Conservation (phyloP, 1,140 invertebrate genomes). For the Probaryconus sp. region DNA sequence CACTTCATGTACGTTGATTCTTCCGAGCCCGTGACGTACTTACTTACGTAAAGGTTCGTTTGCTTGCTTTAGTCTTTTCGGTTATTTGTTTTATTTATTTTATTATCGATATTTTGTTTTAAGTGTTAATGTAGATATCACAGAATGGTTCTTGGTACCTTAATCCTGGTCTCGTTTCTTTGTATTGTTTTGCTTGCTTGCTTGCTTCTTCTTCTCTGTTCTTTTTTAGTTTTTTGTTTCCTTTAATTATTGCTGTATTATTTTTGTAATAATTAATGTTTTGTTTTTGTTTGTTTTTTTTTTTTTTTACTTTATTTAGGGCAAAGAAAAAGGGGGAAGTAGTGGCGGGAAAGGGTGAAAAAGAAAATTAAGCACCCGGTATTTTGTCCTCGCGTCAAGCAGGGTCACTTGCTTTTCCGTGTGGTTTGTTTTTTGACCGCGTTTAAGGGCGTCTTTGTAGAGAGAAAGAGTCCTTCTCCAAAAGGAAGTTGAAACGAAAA, state of each 20-base stretch:
- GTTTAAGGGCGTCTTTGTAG: conserved; percentile 32
- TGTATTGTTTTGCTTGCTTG: too few relatives aligned
- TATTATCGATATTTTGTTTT: conserved; percentile 66
- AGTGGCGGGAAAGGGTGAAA: conserved; percentile 53
- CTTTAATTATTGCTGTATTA: too few relatives aligned
- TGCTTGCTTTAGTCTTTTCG: conserved; percentile 74
- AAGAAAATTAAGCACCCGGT: conserved; percentile 40
- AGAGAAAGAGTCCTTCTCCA: conserved; percentile 68
- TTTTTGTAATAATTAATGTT: too few relatives aligned
- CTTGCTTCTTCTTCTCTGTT: too few relatives aligned
- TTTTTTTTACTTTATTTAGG: conserved; percentile 57
- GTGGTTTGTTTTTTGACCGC: conserved; percentile 18
- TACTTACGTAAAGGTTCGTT: conserved; percentile 15
- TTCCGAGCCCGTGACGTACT: conserved; percentile 7
- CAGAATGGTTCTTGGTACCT: conserved; percentile 79
- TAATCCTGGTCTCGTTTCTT: conserved; percentile 73
- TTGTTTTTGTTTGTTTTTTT: conserved; percentile 44
- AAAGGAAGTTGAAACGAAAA: conserved; percentile 72
- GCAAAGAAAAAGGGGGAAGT: conserved; percentile 70
- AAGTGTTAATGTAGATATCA: conserved; percentile 79
- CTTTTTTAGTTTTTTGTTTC: too few relatives aligned
- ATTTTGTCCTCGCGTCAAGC: conserved; percentile 14
- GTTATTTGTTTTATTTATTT: conserved; percentile 63
- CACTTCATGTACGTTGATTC: conserved; percentile 20
- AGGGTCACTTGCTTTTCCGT: conserved; percentile 16